A percentile compares a stretch with the other conserved stretches of the same genome.
Conservation (phyloP, 2,113 vertebrate species). For the Muntiacus muntjak region DNA sequence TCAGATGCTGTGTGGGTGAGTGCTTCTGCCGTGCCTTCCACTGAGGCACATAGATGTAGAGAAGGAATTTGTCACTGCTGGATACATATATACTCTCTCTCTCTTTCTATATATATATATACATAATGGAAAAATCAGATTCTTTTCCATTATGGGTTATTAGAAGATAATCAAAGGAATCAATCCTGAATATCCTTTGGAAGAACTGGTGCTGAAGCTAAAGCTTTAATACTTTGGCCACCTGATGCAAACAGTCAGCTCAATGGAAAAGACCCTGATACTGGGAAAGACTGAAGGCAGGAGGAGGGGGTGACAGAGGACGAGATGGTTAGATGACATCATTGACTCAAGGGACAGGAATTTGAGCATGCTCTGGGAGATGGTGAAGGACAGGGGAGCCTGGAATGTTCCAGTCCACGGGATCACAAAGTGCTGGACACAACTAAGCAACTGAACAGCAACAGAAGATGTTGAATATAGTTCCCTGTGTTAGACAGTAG, state of each 20-base stretch:
- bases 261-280: background rate
- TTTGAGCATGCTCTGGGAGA: background rate
- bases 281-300: background rate
- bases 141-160: background rate
- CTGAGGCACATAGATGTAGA: background rate
- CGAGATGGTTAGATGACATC: background rate
- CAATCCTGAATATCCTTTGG: background rate
- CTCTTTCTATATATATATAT: accelerated
- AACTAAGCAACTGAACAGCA: background rate
- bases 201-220: background rate
- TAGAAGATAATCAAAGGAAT: background rate
- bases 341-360: background rate
- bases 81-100: background rate
- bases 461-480: background rate
- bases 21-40: background rate
- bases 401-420: background rate
- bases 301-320: background rate
- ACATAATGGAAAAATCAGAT: background rate
- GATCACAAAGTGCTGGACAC: background rate
- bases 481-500: background rate
- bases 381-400: background rate
- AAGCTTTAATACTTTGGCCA: background rate
- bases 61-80: background rate
- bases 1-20: background rate
- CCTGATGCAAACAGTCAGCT: background rate